phyloP scores from a whole-genome alignment of 2,797 vertebrate genomes.

The Bovichtus variegatus region DNA sequence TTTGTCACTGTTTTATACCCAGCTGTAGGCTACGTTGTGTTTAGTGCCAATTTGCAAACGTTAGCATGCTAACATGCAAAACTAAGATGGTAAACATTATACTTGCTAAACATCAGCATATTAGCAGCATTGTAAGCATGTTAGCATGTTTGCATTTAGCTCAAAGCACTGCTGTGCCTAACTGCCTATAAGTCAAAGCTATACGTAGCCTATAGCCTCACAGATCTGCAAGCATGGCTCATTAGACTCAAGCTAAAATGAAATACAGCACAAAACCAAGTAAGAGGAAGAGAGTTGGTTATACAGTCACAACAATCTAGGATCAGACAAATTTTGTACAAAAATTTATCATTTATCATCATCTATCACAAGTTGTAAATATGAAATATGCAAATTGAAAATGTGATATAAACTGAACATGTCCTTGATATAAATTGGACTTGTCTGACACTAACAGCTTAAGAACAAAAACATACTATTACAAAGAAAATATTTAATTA shows the following conservation, averaged over 20 bases:
- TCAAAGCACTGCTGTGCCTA: too few relatives aligned
- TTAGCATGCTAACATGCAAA: neutral
- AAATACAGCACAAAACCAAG: neutral
- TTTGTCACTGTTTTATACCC: neutral
- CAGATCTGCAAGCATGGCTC: neutral
- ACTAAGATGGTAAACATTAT: neutral
- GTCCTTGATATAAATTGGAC: too few relatives aligned
- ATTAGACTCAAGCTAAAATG: neutral
- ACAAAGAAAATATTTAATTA: neutral
- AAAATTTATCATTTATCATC: neutral
- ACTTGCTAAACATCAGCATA: neutral
- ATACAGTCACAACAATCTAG: neutral
- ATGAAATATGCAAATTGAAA: neutral
- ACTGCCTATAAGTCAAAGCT: too few relatives aligned
- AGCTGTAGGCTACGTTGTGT: neutral
- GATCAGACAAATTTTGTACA: too few relatives aligned
- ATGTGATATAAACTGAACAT: neutral
- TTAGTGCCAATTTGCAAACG: neutral
- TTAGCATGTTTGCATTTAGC: neutral
- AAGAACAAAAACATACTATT: neutral
- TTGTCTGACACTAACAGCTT: neutral
- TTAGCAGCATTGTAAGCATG: neutral
- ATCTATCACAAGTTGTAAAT: neutral
- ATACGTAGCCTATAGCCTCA: too few relatives aligned
- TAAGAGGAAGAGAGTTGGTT: neutral